A percentile compares a stretch with the other conserved stretches of the same genome.
phyloP scores from a whole-genome alignment of 2,113 vertebrate species.

The Uropsilus gracilis region DNA sequence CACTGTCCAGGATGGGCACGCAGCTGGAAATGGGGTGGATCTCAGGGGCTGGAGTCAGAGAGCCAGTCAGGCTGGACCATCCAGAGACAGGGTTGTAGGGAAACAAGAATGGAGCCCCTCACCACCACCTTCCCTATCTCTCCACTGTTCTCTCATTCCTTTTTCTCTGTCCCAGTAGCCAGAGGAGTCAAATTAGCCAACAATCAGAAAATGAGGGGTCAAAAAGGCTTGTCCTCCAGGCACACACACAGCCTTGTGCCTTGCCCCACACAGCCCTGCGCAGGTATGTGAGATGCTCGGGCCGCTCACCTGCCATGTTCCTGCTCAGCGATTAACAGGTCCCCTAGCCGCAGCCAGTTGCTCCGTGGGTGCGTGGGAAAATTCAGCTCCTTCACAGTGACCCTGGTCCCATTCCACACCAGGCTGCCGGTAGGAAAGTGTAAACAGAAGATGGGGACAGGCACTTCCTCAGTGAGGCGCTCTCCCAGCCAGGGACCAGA shows the following conservation, averaged over 20 bases:
- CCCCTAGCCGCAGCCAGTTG: slow-evolving; percentile 77
- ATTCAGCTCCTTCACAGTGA: slow-evolving; percentile 90
- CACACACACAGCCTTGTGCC: background rate
- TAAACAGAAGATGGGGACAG: background rate
- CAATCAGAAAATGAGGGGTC: background rate
- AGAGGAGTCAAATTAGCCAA: background rate
- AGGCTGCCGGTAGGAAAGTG: slow-evolving; percentile 77
- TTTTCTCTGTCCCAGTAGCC: background rate
- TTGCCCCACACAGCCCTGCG: background rate
- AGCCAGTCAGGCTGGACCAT: background rate
- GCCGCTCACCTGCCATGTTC: slow-evolving; percentile 87
- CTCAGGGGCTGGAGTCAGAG: background rate
- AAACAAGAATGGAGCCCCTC: background rate
- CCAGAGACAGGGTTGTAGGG: background rate
- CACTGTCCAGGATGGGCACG: background rate
- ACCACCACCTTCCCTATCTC: background rate
- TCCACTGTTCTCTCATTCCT: background rate
- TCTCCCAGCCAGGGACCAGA: background rate
- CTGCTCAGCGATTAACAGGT: slow-evolving; percentile 90
- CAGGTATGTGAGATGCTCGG: background rate
- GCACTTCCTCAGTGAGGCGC: background rate
- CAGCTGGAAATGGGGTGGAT: background rate
- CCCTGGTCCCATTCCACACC: slow-evolving; percentile 89
- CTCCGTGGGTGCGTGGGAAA: slow-evolving; percentile 68
- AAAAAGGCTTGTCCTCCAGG: background rate